Base-by-base conservation (phyloP, 2,888 invertebrate genomes). In the Nebria salina region DNA sequence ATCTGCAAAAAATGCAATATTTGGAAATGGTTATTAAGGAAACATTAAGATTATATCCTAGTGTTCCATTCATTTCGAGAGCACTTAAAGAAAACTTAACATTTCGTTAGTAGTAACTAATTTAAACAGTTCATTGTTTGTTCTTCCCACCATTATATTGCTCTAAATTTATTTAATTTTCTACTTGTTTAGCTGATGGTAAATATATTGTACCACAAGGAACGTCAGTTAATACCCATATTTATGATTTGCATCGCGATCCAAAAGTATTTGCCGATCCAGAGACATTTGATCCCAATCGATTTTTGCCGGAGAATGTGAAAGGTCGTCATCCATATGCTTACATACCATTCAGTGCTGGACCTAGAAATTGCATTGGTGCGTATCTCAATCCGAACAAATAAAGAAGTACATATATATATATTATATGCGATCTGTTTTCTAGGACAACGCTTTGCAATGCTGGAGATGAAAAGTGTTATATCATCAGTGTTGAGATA, bases 1-100 rank as follows among this genome's bases (percentile, higher is more conserved):
- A 92, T 82, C 87, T 94, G 5, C 87, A 91, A 83, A 90, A 91
- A 74, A 91, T 94, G 90, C 90, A 91, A 76, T 93, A 93, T 83
- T 88, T 93, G 83, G 94, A 94, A 83, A 90, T 91, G 83, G 93
- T 92, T 84, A 92, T 94, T 75, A 94, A 94, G 85, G 93, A 94
- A 85, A 90, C 92, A 0, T 85, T 93, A 26, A 87, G 93, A 54
- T 86, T 94, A 5, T 94, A 92, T 84, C 93, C 94, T 1, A 93
- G 93, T 83, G 94, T 93, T 4, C 92, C 91, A 41, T 91, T 92
- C 84, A 92, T 94, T 85, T 91, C 91, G 2, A 90, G 94, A 76
- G 25, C 82, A 15, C 84, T 92, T 34, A 0, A 91, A 92, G 85
- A 89, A 91, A 81, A 87, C 91, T 41, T 5, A 4, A n/a, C 75